phyloP scores from a whole-genome alignment of 37 sponge, comb jelly and placozoan species.

The Spongilla lacustris region DNA sequence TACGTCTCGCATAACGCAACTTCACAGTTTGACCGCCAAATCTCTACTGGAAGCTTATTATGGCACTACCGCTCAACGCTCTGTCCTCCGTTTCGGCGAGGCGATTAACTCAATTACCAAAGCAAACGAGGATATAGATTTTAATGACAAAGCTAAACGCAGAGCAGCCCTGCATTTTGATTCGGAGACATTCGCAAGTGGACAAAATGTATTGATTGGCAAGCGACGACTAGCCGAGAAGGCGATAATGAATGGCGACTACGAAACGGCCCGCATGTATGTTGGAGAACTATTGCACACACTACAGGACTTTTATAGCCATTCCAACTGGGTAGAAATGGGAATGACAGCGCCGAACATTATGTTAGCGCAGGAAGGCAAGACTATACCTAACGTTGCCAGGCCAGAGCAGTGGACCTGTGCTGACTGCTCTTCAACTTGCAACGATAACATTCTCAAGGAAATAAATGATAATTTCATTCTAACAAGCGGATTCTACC shows the following conservation, averaged over 20 bases:
- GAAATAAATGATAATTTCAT: not conserved
- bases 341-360: constrained; percentile 10
- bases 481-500: constrained; percentile 53
- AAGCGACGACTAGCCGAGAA: not conserved
- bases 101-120: constrained; percentile 38
- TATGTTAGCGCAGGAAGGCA: constrained; percentile 6
- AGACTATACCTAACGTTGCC: constrained; percentile 22
- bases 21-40: not conserved
- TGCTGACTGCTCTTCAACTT: constrained; percentile 11
- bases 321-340: constrained; percentile 60
- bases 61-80: not conserved
- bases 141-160: not conserved
- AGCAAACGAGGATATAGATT: constrained; percentile 37
- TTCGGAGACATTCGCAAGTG: constrained; percentile 42
- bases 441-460: not conserved
- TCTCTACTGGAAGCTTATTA: constrained; percentile 38
- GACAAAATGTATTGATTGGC: constrained; percentile 36
- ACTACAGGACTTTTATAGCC: constrained; percentile 62
- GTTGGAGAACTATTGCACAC: constrained; percentile 54
- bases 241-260: constrained; percentile 17
- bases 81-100: not conserved
- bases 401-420: constrained; percentile 13
- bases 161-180: constrained; percentile 49
- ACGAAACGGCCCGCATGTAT: constrained; percentile 9
- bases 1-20: constrained; percentile 6